Evolutionary conservation across 2,113 vertebrate genomes (phyloP), one percentile per base, ranked within the genome.

Genomic region (Aphyosemion australe): DNA sequence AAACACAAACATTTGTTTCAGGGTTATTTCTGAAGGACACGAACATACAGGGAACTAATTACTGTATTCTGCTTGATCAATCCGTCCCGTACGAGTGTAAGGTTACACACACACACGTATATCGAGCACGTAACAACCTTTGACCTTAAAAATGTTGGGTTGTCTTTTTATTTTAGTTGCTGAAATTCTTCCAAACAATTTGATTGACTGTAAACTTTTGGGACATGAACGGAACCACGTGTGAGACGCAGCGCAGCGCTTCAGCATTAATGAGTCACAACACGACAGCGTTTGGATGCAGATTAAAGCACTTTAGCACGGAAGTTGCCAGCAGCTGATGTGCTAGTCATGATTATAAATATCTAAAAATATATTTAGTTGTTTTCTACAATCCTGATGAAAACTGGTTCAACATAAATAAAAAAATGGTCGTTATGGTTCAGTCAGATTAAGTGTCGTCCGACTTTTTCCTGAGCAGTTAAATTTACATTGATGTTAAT

Each of bases 21-120:
- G 65, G 77, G 61, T 75, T 53, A 31, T 65, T 83, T 84, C 56
- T 83, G 67, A 84, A 84, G 80, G 80, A 83, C 77, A 10, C 56
- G 19, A 32, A 51, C 12, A 0, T 39, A 43, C 65, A 18, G 31
- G 12, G n/a, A 14, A 5, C 61, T 53, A 57, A 32, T 42, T 14
- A 73, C 54, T 14, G 6, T 65, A 13, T 70, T 72, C 55, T 64
- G 7, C 55, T 57, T 68, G 55, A 60, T 46, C 56, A 65, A 58
- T 65, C n/a, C 14, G 72, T 56, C 69, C 65, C 70, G 0, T 10
- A 12, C 63, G 65, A 39, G 5, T 21, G 5, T 21, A 59, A 65
- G 19, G 47, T 13, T 21, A 14, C 19, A 10, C 34, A 37, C 7
- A 3, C n/a, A n/a, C n/a, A n/a, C n/a, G n/a, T n/a, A n/a, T 11